Evolutionary conservation across 2,797 vertebrate genomes (phyloP).

Genomic region (Gymnodraco acuticeps): DNA sequence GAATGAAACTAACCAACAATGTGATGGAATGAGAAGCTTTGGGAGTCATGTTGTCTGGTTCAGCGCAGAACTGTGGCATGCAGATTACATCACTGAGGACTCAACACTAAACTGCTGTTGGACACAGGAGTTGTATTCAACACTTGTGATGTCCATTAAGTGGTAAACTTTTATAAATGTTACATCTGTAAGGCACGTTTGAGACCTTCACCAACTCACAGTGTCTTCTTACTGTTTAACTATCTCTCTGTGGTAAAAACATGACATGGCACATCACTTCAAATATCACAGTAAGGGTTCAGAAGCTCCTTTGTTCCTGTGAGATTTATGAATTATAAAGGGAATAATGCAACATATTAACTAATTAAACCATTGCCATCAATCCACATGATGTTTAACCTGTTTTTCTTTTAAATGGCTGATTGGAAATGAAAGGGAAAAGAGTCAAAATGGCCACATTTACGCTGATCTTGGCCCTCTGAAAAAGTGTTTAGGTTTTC

Average conservation of each 20-base stretch:
- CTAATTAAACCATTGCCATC: background rate
- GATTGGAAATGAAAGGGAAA: background rate
- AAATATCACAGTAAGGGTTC: constrained; percentile 4
- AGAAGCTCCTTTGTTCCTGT: background rate
- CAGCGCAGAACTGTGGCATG: constrained; percentile 8
- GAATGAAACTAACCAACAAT: constrained; percentile 43
- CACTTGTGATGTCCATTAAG: constrained; percentile 40
- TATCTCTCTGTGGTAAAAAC: background rate
- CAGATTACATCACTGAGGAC: constrained; percentile 42
- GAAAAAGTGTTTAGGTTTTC: background rate
- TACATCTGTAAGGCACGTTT: constrained; percentile 12
- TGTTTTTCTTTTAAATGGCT: background rate
- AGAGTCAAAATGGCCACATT: background rate
- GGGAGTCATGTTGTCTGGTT: constrained; percentile 29
- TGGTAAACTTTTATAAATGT: constrained; percentile 16
- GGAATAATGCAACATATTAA: background rate
- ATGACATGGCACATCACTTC: background rate
- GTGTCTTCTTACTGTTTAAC: constrained; percentile 18
- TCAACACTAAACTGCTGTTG: constrained; percentile 43
- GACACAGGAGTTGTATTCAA: constrained; percentile 40
- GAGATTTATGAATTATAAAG: background rate
- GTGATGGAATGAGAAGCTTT: constrained; percentile 23
- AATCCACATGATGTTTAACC: background rate
- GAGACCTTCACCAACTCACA: constrained; percentile 13
- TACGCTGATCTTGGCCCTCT: background rate